Percentiles rank a stretch among this genome's conserved stretches.
phyloP scores from a whole-genome alignment of 2,797 vertebrate species.

The Agapornis canus region DNA sequence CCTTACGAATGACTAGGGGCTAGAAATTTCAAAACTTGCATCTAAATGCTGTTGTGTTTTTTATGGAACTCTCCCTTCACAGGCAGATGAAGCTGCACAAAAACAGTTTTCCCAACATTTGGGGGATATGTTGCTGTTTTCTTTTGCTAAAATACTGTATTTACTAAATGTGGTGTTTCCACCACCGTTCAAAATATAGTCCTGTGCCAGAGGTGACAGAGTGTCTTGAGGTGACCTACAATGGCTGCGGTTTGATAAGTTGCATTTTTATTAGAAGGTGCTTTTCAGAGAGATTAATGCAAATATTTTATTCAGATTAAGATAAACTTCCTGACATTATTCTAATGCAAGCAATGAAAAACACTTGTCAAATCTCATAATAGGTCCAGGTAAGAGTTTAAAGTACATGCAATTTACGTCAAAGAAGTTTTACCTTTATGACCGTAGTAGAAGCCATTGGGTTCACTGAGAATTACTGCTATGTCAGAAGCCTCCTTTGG shows the following conservation, averaged over 20 bases:
- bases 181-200: not conserved
- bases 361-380: not conserved
- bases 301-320: not conserved
- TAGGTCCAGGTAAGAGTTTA: slow-evolving; percentile 15
- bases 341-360: slow-evolving; percentile 10
- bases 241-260: not conserved
- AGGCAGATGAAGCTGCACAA: not conserved
- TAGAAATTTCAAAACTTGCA: not conserved
- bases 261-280: not conserved
- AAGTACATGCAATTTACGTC: slow-evolving; percentile 39
- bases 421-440: not conserved
- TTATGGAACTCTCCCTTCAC: not conserved
- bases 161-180: not conserved
- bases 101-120: not conserved
- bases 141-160: not conserved
- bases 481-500: not conserved
- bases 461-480: not conserved
- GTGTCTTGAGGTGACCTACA: not conserved
- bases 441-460: not conserved
- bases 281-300: not conserved
- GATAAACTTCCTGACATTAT: slow-evolving; percentile 3
- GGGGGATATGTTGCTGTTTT: not conserved
- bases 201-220: not conserved
- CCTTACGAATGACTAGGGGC: not conserved
- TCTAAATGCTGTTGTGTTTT: not conserved